Conservation (phyloP, 1,140 invertebrate species). For the Pteromalus puparum region DNA sequence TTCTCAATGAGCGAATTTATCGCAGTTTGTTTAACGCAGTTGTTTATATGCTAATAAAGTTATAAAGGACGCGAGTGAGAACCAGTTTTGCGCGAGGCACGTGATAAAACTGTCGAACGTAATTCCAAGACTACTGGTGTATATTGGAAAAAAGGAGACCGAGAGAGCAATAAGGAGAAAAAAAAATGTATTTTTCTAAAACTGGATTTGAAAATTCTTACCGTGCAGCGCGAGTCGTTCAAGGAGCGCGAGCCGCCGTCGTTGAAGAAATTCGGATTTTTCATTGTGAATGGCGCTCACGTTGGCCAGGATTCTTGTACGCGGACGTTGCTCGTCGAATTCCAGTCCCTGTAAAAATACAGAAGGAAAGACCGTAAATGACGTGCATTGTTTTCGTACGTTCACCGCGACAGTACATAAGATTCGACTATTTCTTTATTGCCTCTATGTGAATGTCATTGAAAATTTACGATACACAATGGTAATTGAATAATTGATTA, state of each 20-base stretch:
- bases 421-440: neutral
- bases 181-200: slow-evolving; percentile 11
- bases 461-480: neutral
- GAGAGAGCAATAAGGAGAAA: neutral
- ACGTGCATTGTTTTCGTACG: slow-evolving; percentile 4
- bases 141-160: neutral
- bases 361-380: slow-evolving; percentile 33
- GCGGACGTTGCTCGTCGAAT: slow-evolving; percentile 73
- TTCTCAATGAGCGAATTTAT: neutral
- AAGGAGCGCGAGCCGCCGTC: slow-evolving; percentile 69
- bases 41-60: slow-evolving; percentile 1
- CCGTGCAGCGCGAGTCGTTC: slow-evolving; percentile 69
- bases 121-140: neutral
- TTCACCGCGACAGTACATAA: neutral
- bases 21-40: neutral
- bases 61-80: neutral
- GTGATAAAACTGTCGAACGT: neutral
- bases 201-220: slow-evolving; percentile 55
- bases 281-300: slow-evolving; percentile 70
- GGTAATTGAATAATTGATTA: neutral
- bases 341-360: slow-evolving; percentile 75
- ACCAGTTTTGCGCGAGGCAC: neutral
- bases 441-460: neutral
- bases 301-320: slow-evolving; percentile 75
- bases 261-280: slow-evolving; percentile 68